A percentile compares a stretch with the other conserved stretches of the same genome.
Evolutionary conservation across 2,797 vertebrate genomes (phyloP).

Genomic region (Distichodus sexfasciatus): DNA sequence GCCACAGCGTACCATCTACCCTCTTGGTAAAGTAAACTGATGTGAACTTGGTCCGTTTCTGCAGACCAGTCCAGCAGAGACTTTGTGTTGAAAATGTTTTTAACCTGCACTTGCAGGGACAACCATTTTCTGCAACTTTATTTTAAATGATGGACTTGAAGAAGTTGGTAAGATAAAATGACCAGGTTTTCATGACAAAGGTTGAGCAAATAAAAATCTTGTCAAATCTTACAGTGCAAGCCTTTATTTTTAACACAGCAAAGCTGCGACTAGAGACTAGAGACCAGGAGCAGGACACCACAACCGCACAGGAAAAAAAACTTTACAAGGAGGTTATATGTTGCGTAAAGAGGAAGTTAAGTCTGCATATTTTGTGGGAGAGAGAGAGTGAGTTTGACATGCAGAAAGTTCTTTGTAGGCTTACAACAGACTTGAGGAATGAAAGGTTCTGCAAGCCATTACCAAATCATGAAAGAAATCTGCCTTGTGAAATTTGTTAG

Average conservation of each 20-base stretch:
- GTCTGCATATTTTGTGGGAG: conserved; percentile 16
- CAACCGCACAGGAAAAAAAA: not conserved
- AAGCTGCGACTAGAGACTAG: not conserved
- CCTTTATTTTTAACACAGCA: not conserved
- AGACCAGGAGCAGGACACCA: not conserved
- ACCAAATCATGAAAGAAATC: not conserved
- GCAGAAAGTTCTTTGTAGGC: conserved; percentile 12
- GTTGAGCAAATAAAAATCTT: too few relatives aligned
- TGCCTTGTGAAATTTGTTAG: too few relatives aligned
- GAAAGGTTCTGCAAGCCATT: not conserved
- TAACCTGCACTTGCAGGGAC: too few relatives aligned
- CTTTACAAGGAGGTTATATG: conserved; percentile 30
- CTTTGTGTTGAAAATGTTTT: too few relatives aligned
- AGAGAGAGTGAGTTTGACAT: not conserved
- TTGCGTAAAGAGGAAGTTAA: conserved; percentile 38
- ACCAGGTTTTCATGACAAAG: too few relatives aligned
- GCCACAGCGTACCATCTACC: conserved; percentile 2
- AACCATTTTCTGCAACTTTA: too few relatives aligned
- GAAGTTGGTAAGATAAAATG: too few relatives aligned
- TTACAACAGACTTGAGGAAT: not conserved
- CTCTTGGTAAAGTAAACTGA: not conserved
- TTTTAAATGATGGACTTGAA: too few relatives aligned
- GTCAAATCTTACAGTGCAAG: not conserved
- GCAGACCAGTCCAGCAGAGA: not conserved
- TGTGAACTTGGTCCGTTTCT: conserved; percentile 10